phyloP scores from a whole-genome alignment of 2,888 invertebrate genomes.

The Piscicola geometra region DNA sequence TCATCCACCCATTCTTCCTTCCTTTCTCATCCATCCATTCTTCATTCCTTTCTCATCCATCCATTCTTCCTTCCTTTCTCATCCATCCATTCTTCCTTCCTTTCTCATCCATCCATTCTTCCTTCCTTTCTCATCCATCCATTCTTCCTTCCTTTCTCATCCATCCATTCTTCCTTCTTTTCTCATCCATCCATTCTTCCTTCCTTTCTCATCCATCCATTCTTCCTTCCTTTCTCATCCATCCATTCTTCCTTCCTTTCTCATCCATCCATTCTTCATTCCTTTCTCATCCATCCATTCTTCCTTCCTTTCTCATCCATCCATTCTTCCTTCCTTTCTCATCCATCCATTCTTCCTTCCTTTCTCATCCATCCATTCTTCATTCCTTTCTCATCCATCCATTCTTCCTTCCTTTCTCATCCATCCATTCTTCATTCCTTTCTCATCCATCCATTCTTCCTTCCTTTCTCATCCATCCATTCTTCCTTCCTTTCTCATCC shows the following conservation, averaged over 20 bases:
- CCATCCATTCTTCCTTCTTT: not conserved
- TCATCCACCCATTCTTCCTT: too few species aligned
- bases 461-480: not conserved
- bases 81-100: too few species aligned
- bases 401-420: too few species aligned
- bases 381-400: too few species aligned
- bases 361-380: too few species aligned
- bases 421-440: not conserved
- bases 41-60: too few species aligned
- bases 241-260: not conserved
- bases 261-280: not conserved
- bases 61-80: too few species aligned
- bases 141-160: not conserved
- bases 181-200: not conserved
- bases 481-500: not conserved
- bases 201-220: not conserved
- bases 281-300: not conserved
- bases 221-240: not conserved
- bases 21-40: too few species aligned
- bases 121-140: not conserved
- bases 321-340: too few species aligned
- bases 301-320: too few species aligned
- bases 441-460: not conserved
- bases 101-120: not conserved
- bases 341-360: too few species aligned